phyloP scores from a whole-genome alignment of 2,888 invertebrate genomes.

The Trisateles emortualis region DNA sequence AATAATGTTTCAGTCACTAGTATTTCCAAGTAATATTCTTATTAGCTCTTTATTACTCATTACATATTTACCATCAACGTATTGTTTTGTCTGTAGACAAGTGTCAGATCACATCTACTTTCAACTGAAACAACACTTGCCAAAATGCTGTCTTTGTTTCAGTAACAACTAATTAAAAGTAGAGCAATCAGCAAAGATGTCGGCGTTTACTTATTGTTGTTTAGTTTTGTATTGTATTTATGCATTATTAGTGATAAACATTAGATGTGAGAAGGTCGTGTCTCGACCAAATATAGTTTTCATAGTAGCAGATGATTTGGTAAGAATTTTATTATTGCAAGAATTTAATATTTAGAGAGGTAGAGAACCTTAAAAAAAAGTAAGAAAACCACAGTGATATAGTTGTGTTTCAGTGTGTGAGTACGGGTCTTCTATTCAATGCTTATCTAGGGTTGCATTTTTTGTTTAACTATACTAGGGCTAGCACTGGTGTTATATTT shows the following conservation, averaged over 20 bases:
- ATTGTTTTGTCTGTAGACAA: slow-evolving; percentile 3
- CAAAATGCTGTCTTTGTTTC: slow-evolving; percentile 12
- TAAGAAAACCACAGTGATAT: too few species aligned
- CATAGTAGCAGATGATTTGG: slow-evolving; percentile 93
- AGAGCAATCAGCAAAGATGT: neutral
- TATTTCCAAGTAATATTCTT: neutral
- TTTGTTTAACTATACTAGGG: too few species aligned
- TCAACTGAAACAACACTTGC: slow-evolving; percentile 9
- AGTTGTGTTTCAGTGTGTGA: too few species aligned
- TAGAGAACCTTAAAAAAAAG: too few species aligned
- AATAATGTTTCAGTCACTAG: neutral
- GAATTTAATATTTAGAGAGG: too few species aligned
- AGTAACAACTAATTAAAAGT: slow-evolving; percentile 7
- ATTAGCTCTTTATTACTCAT: neutral
- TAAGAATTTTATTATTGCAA: slow-evolving; percentile 65
- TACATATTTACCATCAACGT: neutral
- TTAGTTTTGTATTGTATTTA: slow-evolving; percentile 16
- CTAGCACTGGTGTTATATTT: too few species aligned
- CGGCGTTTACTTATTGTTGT: neutral
- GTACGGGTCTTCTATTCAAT: too few species aligned
- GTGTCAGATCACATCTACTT: slow-evolving; percentile 14
- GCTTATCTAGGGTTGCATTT: too few species aligned
- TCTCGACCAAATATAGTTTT: slow-evolving; percentile 89
- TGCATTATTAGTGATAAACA: slow-evolving; percentile 25
- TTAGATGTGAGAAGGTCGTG: slow-evolving; percentile 22